Evolutionary conservation across 2,888 invertebrate species (phyloP), one percentile per base, ranked within the genome.

Genomic region (Drosophila subquinaria): DNA sequence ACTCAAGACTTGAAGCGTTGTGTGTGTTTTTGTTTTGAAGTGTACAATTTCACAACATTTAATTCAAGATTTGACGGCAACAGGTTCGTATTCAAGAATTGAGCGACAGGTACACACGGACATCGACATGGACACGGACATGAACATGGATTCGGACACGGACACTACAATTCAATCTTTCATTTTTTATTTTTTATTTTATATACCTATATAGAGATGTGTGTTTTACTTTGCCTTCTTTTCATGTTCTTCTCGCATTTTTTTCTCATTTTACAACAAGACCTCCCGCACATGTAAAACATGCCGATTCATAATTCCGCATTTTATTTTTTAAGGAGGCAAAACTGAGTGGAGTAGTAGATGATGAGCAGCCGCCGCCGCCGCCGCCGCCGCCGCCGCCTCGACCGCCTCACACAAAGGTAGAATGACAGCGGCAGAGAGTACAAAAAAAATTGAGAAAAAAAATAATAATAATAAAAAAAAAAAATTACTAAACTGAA

Each of bases 231-330:
- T 51, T 53, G 45, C 45, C 45, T 56, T 45, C 59, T 33, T 38
- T 27, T 59, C 63, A 52, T 56, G 42, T 43, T 61, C 40, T 11
- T 45, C 38, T 68, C 47, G 35, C 17, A 33, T 36, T 47, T 63
- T 38, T 35, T 38, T 45, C 9, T 45, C 30, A 42, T 61, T 65
- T 86, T 83, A 80, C 84, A 48, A 23, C 15, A 81, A 88, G 89
- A 89, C 89, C 89, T 90, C 89, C 89, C 89, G 89, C 90, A 87
- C 89, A 89, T 89, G 89, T 89, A 88, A 89, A 89, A 89, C 88
- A 88, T 89, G 90, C 90, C 90, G 90, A 89, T 89, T 89, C 89
- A 89, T 89, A 90, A 89, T 89, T 90, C 83, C 77, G 81, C 81
- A 86, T 82, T 84, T 89, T 68, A 72, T 71, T 62, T 66, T 79